These are phyloP conservation scores for Crax fasciolata DNA, from an alignment of 2,797 vertebrate genomes.

Conservation along the genomic window DNA sequence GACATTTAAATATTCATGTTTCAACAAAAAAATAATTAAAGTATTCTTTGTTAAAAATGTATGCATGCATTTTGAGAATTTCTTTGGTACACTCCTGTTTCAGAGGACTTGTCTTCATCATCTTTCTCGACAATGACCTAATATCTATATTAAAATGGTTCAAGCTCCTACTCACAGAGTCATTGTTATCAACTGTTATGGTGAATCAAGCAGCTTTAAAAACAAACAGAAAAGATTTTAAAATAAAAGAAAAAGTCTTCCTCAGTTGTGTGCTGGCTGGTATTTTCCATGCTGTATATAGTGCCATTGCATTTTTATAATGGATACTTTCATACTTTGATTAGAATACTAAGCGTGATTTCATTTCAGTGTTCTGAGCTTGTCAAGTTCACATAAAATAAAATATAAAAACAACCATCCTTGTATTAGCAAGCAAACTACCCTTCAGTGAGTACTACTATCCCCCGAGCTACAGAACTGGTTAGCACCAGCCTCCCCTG, in stretches of 20 bases:
- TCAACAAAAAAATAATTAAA: conserved; percentile 77
- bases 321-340: conserved; percentile 84
- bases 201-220: conserved; percentile 75
- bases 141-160: conserved; percentile 74
- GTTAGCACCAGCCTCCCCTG: conserved; percentile 90
- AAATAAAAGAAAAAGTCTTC: conserved; percentile 61
- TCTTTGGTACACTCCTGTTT: conserved; percentile 70
- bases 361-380: conserved; percentile 85
- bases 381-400: conserved; percentile 89
- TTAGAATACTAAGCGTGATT: conserved; percentile 87
- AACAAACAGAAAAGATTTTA: conserved; percentile 77
- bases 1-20: conserved; percentile 74
- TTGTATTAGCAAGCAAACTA: conserved; percentile 90
- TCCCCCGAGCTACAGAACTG: conserved; percentile 89
- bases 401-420: conserved; percentile 89
- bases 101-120: conserved; percentile 66
- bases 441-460: conserved; percentile 86
- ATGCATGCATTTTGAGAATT: conserved; percentile 74
- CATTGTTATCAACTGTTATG: conserved; percentile 77
- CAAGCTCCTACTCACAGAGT: conserved; percentile 69
- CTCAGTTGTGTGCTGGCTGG: conserved; percentile 80
- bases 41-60: conserved; percentile 69
- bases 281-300: conserved; percentile 78
- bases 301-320: conserved; percentile 81
- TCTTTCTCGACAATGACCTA: conserved; percentile 75